These are phyloP conservation scores for Plecturocebus donacophilus DNA, from an alignment of 2,113 vertebrate genomes.

Conservation along the genomic window DNA sequence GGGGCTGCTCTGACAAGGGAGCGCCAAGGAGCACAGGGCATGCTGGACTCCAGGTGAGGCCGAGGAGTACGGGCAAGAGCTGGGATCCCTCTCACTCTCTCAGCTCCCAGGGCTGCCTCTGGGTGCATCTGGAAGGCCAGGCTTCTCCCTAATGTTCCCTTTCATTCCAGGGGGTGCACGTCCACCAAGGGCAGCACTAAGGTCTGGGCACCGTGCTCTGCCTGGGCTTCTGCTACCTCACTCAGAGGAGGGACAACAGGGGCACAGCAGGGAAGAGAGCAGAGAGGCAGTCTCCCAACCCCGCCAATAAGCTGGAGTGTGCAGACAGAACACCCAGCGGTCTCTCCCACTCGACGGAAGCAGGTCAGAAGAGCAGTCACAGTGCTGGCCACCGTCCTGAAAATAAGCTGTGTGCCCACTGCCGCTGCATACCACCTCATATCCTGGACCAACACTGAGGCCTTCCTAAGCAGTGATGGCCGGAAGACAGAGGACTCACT, in stretches of 20 bases:
- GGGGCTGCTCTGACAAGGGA: neutral
- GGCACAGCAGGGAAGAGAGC: neutral
- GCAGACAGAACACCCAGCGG: neutral
- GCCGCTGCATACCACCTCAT: neutral
- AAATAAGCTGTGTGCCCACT: neutral
- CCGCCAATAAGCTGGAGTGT: neutral
- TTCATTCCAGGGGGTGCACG: neutral
- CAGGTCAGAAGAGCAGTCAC: neutral
- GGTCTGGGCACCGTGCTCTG: neutral
- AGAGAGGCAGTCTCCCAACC: neutral
- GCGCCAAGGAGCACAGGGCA: too few relatives aligned
- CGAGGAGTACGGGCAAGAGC: rapidly evolving
- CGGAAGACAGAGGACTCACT: neutral
- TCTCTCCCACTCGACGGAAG: rapidly evolving
- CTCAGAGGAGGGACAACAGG: neutral
- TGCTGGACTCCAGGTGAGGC: neutral
- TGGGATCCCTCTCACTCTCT: neutral
- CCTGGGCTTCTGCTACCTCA: neutral
- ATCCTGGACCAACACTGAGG: neutral
- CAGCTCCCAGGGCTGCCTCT: neutral
- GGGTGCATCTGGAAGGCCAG: neutral
- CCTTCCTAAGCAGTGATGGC: neutral
- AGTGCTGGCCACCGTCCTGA: neutral
- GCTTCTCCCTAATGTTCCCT: too few relatives aligned
- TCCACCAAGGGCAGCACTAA: neutral